phyloP scores from a whole-genome alignment of 1,140 invertebrate species.

The Drosophila tropicalis region DNA sequence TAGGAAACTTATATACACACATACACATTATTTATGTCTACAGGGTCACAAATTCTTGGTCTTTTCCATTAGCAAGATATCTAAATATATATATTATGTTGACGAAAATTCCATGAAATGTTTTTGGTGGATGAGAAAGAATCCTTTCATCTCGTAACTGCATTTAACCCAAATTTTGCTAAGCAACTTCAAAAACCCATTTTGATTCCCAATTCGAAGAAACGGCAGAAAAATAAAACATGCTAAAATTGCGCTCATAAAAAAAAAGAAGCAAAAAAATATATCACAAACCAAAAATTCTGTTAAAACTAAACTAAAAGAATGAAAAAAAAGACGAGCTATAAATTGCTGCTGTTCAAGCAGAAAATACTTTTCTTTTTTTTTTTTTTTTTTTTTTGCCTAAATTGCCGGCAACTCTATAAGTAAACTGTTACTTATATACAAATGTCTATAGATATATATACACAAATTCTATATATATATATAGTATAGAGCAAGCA shows the following conservation, averaged over 20 bases:
- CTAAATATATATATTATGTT: background rate
- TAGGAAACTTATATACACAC: too few species aligned
- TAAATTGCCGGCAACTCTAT: constrained; percentile 52
- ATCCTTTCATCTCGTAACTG: background rate
- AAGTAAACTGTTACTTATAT: constrained; percentile 24
- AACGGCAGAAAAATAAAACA: background rate
- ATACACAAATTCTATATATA: constrained; percentile 16
- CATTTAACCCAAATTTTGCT: background rate
- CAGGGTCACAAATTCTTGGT: constrained; percentile 5
- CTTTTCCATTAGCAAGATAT: constrained; percentile 7
- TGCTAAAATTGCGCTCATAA: constrained; percentile 3
- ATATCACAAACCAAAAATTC: constrained; percentile 13
- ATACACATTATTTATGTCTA: background rate
- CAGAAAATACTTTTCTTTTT: constrained; percentile 23
- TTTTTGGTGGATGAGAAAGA: background rate
- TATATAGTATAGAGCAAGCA: constrained; percentile 22
- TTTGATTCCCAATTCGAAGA: background rate
- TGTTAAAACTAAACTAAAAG: constrained; percentile 26
- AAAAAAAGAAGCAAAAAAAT: constrained; percentile 15
- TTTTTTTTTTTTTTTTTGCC: constrained; percentile 29
- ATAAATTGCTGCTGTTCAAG: constrained; percentile 53
- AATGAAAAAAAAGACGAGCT: constrained; percentile 38
- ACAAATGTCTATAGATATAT: constrained; percentile 19
- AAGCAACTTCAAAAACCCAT: constrained; percentile 18
- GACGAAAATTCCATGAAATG: background rate